Conservation (phyloP, 2,113 vertebrate species). For the Catharus fuscescens region DNA sequence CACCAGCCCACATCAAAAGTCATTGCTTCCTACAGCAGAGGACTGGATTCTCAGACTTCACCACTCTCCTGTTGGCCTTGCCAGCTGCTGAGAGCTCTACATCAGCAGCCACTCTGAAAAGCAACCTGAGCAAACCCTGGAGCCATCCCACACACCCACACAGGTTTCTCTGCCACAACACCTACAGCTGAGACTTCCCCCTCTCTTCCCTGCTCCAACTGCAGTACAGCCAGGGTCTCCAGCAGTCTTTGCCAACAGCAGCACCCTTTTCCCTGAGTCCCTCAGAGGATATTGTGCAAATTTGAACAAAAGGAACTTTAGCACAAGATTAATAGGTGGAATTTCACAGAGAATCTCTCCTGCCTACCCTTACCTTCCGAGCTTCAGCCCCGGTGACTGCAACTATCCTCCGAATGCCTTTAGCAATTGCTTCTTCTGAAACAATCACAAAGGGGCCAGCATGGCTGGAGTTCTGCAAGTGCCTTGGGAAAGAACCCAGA, state of each 20-base stretch:
- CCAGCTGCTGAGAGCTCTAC: neutral
- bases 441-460: constrained; percentile 91
- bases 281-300: neutral
- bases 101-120: neutral
- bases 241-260: neutral
- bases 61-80: neutral
- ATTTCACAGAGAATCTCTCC: neutral
- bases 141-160: neutral
- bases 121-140: neutral
- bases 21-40: neutral
- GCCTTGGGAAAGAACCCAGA: constrained; percentile 76
- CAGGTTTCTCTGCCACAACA: neutral
- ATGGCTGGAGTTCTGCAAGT: constrained; percentile 90
- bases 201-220: neutral
- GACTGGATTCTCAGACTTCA: neutral
- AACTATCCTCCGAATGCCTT: constrained; percentile 96
- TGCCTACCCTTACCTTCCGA: constrained; percentile 84
- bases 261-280: neutral
- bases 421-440: constrained; percentile 97
- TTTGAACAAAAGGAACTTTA: neutral
- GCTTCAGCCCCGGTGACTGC: constrained; percentile 92
- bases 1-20: neutral
- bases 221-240: neutral
- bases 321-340: neutral
- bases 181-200: neutral